Evolutionary conservation across 30 jellyfish, hydroid and myxozoan species (phyloP).

Genomic region (Haliclystus octoradiatus): DNA sequence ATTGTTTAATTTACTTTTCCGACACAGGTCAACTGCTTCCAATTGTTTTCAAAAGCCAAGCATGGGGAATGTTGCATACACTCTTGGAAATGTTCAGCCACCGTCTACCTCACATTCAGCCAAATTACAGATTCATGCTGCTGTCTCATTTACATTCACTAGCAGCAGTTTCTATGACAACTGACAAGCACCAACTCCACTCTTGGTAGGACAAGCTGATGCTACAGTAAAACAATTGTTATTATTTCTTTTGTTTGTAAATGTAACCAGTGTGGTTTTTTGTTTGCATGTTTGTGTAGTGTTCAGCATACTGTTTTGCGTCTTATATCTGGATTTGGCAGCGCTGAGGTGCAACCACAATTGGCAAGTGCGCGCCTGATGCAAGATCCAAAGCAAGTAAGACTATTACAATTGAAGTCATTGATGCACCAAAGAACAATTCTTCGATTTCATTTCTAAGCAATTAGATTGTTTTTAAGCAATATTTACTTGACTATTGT

Average conservation of each 20-base stretch:
- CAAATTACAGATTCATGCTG: conserved; percentile 82
- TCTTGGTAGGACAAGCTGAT: conserved; percentile 76
- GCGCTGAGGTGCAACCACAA: conserved; percentile 89
- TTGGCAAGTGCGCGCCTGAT: conserved; percentile 59
- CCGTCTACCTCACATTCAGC: conserved; percentile 94
- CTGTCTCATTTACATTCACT: conserved; percentile 79
- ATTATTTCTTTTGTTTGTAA: too few relatives aligned
- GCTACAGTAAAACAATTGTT: too few relatives aligned
- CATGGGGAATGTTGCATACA: conserved; percentile 95
- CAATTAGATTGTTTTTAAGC: background rate
- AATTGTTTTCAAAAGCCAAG: conserved; percentile 73
- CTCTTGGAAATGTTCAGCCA: conserved; percentile 91
- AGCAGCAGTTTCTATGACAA: conserved; percentile 61
- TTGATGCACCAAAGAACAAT: background rate
- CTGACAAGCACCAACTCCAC: conserved; percentile 65
- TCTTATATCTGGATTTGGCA: conserved; percentile 82
- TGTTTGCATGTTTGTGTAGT: conserved; percentile 21
- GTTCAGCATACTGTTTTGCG: conserved; percentile 76
- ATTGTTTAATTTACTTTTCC: too few relatives aligned
- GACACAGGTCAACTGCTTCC: conserved; percentile 96
- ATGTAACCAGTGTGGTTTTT: background rate
- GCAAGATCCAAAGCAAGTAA: conserved; percentile 70
- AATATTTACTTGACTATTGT: background rate
- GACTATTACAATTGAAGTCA: background rate
- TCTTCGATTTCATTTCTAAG: background rate